These are phyloP conservation scores for Trinorchestia longiramus DNA, from an alignment of 1,140 invertebrate genomes.

Conservation along the genomic window DNA sequence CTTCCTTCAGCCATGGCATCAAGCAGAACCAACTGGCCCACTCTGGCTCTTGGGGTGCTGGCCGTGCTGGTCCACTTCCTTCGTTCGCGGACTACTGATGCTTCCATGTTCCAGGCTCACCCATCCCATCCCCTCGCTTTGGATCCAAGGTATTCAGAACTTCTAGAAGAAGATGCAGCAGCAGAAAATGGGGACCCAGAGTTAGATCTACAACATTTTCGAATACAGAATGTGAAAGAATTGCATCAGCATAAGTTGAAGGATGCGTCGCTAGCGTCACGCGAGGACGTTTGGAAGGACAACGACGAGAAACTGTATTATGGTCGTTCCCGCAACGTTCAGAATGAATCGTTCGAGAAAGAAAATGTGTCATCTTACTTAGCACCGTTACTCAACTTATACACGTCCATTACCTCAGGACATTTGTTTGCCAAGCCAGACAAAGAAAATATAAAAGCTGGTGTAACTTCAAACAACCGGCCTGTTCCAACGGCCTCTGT, in stretches of 20 bases:
- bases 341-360: background rate
- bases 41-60: slow-evolving; percentile 26
- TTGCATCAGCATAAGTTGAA: background rate
- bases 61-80: background rate
- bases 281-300: background rate
- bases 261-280: background rate
- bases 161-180: background rate
- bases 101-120: slow-evolving; percentile 27
- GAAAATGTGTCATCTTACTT: background rate
- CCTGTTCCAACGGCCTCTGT: background rate
- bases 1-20: background rate
- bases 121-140: background rate
- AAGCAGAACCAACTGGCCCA: background rate
- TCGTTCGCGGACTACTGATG: background rate
- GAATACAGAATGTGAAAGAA: background rate
- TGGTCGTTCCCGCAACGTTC: background rate
- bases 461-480: background rate
- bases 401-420: background rate
- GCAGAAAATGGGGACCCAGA: background rate
- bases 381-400: background rate
- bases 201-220: background rate
- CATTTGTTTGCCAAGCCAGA: background rate
- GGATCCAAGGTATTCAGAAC: background rate
- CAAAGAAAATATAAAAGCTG: background rate
- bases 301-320: background rate